Evolutionary conservation across 2,113 vertebrate genomes (phyloP), one percentile per base, ranked within the genome.

Genomic region (Aptenodytes forsteri): DNA sequence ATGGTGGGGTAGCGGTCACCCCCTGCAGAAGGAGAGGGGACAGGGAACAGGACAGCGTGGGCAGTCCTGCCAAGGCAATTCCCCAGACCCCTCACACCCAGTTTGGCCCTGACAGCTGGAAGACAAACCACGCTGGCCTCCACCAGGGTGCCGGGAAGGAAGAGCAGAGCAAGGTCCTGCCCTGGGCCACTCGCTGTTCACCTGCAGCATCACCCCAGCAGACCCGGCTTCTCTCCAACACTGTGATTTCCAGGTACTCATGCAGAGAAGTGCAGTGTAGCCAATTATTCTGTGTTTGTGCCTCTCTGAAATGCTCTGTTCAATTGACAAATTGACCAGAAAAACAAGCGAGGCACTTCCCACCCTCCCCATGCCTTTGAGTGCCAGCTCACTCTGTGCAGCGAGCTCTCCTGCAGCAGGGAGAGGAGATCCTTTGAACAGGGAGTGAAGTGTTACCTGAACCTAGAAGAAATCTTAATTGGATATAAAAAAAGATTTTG

Each of bases 401-500:
- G 50, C 3, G 3, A 71, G 86, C 25, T n/a, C 50, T 75, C 42
- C 50, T 44, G 34, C 65, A 30, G 75, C 69, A 56, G 19, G 21
- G 49, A 88, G 30, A n/a, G 23, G 27, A 75, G 64, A 29, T 20
- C 55, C 86, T 94, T 84, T 87, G 77, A 91, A 71, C 52, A 65
- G 61, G 54, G 34, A 94, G 27, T 9, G 34, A 75, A 71, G 56
- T 76, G 61, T 17, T 59, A 59, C 70, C 83, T 1, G 1, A 13
- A 69, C 82, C 81, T 34, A 11, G 62, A 47, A 76, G 66, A 90
- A 93, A 85, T 18, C 73, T 49, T 97, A 90, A 91, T 82, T 94
- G 82, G 92, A 49, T 77, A 36, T 77, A 87, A 89, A 93, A 52
- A 83, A 94, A 95, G 61, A 66, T 93, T 93, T 83, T 87, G 70